Base-by-base conservation (phyloP, 1,140 invertebrate genomes). In the Orius laevigatus region DNA sequence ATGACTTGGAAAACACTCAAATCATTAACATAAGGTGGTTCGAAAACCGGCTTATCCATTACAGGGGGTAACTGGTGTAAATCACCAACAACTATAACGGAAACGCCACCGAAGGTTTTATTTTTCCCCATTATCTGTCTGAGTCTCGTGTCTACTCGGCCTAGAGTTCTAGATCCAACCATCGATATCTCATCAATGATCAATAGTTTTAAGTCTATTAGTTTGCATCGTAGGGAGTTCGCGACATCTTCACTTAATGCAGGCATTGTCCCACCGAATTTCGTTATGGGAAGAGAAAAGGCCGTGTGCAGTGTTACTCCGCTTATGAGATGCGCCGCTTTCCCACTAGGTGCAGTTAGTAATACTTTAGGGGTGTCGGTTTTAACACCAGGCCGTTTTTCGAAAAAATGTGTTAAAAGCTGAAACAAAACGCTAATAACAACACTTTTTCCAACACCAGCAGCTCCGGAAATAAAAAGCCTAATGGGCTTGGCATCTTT, bases 161-260 rank as follows among this genome's bases (percentile, higher is more conserved):
- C 9, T 16, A 63, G 52, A 31, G 56, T 54, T 39, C 34, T 53
- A 16, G 49, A 18, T 20, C 60, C 58, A n/a, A 63, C 56, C 62
- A 64, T 63, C 14, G 57, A 60, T 25, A 65, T 57, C 58, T 66
- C 62, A 54, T 66, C 63, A 45, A 66, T 62, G 18, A 66, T 64
- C 16, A 65, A 32, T 18, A 63, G 20, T 57, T 61, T 57, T 12
- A 59, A 38, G 44, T 60, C 33, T 25, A 38, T 49, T 9, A 58
- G 53, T 44, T 52, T 53, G 15, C 14, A 20, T 48, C 52, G 15
- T 6, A 61, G 46, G 12, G 46, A 34, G n/a, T 34, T 34, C n/a
- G 8, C n/a, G 8, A 34, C n/a, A n/a, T 34, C 33, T 8, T 34
- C n/a, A 8, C 6, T 8, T n/a, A 34, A n/a, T 34, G 8, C 33